Conservation (phyloP, 2,797 vertebrate species). For the Coccyzus lansbergi region DNA sequence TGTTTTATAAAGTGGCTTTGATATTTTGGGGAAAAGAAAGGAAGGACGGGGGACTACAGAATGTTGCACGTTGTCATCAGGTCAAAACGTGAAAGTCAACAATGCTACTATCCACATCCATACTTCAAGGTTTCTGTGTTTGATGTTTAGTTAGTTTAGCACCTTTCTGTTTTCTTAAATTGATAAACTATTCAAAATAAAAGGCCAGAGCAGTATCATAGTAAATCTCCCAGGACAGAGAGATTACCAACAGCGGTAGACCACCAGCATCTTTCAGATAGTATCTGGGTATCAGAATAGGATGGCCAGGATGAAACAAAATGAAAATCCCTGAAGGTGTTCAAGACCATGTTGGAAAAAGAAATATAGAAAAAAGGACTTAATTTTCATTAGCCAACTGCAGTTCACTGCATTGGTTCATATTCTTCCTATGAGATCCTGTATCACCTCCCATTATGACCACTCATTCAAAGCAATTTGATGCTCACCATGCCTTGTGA, state of each 20-base stretch:
- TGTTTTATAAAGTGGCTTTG: background rate
- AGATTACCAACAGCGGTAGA: background rate
- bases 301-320: background rate
- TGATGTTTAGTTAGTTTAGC: background rate
- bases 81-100: background rate
- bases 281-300: background rate
- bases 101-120: background rate
- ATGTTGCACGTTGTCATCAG: background rate
- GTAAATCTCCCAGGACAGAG: background rate
- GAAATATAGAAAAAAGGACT: background rate
- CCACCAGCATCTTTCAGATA: background rate
- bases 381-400: background rate
- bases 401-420: background rate
- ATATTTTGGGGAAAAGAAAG: no score
- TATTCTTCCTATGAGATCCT: background rate
- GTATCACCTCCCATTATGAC: background rate
- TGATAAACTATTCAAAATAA: background rate
- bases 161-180: background rate
- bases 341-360: background rate
- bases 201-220: background rate
- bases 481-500: background rate
- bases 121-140: background rate
- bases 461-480: background rate
- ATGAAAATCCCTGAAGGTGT: no score
- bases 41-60: background rate